Percentiles rank a stretch among this genome's conserved stretches.
These are phyloP conservation scores for Poeciliopsis occidentalis DNA, from an alignment of 2,113 vertebrate genomes.

Conservation along the genomic window DNA sequence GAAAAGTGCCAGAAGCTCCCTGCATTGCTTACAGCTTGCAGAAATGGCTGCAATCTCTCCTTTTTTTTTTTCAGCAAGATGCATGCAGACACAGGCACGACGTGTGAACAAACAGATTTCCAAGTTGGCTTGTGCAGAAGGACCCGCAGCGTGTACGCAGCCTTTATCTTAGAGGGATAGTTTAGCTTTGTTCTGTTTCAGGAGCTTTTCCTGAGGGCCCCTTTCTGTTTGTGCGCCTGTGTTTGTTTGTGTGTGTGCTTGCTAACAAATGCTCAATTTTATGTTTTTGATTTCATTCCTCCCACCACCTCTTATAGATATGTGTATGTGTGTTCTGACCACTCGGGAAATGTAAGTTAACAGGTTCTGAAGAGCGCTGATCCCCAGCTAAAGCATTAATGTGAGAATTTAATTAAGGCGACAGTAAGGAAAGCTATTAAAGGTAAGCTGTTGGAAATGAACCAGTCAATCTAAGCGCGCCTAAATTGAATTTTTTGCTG, in stretches of 20 bases:
- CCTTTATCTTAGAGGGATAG: not conserved
- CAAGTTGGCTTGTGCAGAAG: not conserved
- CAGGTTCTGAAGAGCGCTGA: constrained; percentile 60
- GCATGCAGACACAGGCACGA: constrained; percentile 4
- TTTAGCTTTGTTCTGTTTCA: constrained; percentile 15
- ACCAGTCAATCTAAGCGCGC: constrained; percentile 72
- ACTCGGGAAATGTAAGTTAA: constrained; percentile 69
- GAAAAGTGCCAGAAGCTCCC: constrained; percentile 44
- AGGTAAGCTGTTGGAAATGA: constrained; percentile 76
- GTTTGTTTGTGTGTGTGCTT: constrained; percentile 4
- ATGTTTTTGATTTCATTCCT: constrained; percentile 41
- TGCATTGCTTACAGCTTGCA: constrained; percentile 50
- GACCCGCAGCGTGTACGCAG: not conserved
- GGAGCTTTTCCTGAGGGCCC: constrained; percentile 20
- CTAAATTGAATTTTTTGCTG: constrained; percentile 78
- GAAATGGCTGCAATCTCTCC: constrained; percentile 33
- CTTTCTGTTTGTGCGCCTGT: constrained; percentile 9
- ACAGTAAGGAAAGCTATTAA: constrained; percentile 79
- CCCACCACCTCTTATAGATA: constrained; percentile 31
- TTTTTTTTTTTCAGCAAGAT: constrained; percentile 21
- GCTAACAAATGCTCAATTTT: constrained; percentile 8
- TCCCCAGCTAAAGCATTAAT: constrained; percentile 70
- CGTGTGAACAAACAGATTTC: constrained; percentile 6
- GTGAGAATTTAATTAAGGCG: constrained; percentile 79
- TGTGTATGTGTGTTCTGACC: constrained; percentile 45